Base-by-base conservation (phyloP, 2,797 vertebrate genomes). In the Xiphorhynchus erythropygius region DNA sequence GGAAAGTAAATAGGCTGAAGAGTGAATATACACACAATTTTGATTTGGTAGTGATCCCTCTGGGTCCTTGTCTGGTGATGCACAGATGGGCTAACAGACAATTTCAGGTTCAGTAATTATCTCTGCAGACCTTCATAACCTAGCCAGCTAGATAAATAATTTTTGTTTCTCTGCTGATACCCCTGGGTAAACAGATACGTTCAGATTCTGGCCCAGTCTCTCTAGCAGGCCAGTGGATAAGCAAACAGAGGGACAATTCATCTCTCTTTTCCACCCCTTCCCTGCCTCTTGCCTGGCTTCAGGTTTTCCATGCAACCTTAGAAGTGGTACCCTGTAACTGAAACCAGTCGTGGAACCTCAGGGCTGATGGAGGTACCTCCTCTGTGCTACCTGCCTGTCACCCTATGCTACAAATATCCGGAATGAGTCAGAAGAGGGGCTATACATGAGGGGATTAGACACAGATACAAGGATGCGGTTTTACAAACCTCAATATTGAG, bases 141-240 rank as follows among this genome's bases (percentile, higher is more conserved):
- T 30, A 49, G 21, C 7, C 23, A 85, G 59, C 37, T 71, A 46
- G 44, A 59, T 16, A 93, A 86, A 93, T 88, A 74, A 92, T 64
- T 92, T 52, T 49, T 75, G 73, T 89, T 86, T 92, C 73, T 89
- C 69, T 86, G 64, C 65, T 88, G 41, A 71, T 77, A 25, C 37
- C 41, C 59, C 52, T 75, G 65, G 32, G 73, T 49, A 86, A 95
- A 90, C 35, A 93, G 42, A 46, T 35, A 77, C 74, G 78, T 88
- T 90, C 62, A 49, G 28, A 74, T 92, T 77, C 80, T 64, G 37
- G 10, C 52, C 56, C 69, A 70, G 46, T 47, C 28, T 28, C 23
- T 70, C 49, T 42, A 52, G 33, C 63, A 81, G 65, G 13, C 19
- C 65, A 84, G 69, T n/a, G 55, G 60, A 67, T 35, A 77, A 93